Percentiles rank a stretch among this genome's conserved stretches.
These are phyloP conservation scores for Xanthorhoe designata DNA, from an alignment of 2,888 invertebrate genomes.

Conservation along the genomic window DNA sequence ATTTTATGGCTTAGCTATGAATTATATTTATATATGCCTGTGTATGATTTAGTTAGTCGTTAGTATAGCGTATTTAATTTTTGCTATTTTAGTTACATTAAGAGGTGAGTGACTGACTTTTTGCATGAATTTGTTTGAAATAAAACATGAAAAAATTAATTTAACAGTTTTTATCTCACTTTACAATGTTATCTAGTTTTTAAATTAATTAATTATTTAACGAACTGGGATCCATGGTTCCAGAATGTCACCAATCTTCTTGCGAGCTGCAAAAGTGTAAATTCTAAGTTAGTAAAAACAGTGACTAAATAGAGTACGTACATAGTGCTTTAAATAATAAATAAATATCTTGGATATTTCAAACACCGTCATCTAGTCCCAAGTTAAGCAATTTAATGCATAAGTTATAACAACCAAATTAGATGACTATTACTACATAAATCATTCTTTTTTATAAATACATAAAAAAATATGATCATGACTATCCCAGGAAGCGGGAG, in stretches of 20 bases:
- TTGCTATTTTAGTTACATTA: not conserved
- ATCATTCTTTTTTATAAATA: no score
- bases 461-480: no score
- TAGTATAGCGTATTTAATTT: not conserved
- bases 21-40: not conserved
- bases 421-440: no score
- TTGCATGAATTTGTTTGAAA: slow-evolving; percentile 22
- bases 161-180: slow-evolving; percentile 25
- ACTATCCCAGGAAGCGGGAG: no score
- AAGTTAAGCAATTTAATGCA: no score
- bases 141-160: slow-evolving; percentile 7
- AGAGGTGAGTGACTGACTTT: slow-evolving; percentile 7
- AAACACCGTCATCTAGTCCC: no score
- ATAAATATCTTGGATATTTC: no score
- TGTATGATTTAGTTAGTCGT: not conserved
- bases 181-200: slow-evolving; percentile 30
- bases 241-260: slow-evolving; percentile 87
- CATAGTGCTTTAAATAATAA: no score
- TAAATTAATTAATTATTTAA: slow-evolving; percentile 62
- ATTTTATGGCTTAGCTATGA: slow-evolving; percentile 37
- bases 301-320: no score
- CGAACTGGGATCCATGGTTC: slow-evolving; percentile 89
- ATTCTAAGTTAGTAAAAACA: no score
- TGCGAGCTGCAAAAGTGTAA: slow-evolving; percentile 84
- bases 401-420: no score